Base-by-base conservation (phyloP, 2,888 invertebrate genomes). In the Sturmia bella region DNA sequence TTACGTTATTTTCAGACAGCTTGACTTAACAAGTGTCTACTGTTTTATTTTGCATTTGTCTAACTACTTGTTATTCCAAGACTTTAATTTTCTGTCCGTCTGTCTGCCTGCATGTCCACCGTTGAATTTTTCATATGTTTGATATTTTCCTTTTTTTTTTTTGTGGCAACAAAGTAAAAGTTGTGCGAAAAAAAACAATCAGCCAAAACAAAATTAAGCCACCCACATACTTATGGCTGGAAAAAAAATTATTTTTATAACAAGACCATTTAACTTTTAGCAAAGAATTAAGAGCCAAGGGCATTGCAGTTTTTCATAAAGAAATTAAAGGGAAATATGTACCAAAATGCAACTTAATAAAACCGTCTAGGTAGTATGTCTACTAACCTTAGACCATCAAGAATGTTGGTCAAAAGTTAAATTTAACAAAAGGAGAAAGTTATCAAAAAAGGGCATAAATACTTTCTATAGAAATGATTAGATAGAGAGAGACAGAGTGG, bases 381-480 rank as follows among this genome's bases (percentile, higher is more conserved):
- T 66, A 13, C 24, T 79, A 59, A 54, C 43, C 68, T 69, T 79
- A 72, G 66, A 43, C 73, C 56, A 39, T 69, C 45, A 69, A 54
- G 54, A 80, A 83, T 80, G 76, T 80, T 83, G 83, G 80, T 76
- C 83, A 83, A 73, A 41, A n/a, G 61, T 77, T 56, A 54, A 17
- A 32, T 61, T 24, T 37, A 57, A 61, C 7, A 27, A 43, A 69
- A 32, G 50, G 57, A 64, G 77, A 75, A 75, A 75, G 68, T 75
- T 50, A 1, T 6, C 43, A 19, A 12, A 50, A 74, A 74, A 12
- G 32, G 32, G 4, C 32, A 32, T 27, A 27, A 27, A 24, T 0
- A 17, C 5, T 39, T 50, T 50, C 2, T 41, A 50, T 12, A 21
- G 3, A 2, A 21, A 27, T 3, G 3, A 6, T 27, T 27, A n/a